phyloP scores from a whole-genome alignment of 2,888 invertebrate genomes.

The Tachina fera region DNA sequence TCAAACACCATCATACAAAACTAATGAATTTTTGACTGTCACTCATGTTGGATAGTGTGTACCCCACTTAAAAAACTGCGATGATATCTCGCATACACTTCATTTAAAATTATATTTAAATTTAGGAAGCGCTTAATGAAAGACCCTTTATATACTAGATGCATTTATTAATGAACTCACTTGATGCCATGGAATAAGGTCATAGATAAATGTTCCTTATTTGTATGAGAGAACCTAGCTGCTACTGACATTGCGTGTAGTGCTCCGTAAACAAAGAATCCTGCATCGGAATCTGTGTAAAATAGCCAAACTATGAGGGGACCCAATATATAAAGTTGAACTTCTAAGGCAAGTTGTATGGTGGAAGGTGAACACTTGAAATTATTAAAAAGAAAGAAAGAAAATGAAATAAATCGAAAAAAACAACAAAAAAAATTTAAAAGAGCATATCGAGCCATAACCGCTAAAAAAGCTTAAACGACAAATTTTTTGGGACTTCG shows the following conservation, averaged over 20 bases:
- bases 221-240: constrained; percentile 86
- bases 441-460: too few relatives aligned
- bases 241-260: constrained; percentile 86
- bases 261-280: constrained; percentile 84
- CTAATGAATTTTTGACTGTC: too few relatives aligned
- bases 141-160: too few relatives aligned
- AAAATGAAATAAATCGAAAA: not conserved
- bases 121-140: too few relatives aligned
- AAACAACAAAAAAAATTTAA: too few relatives aligned
- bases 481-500: too few relatives aligned
- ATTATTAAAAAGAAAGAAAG: not conserved
- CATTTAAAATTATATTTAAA: too few relatives aligned
- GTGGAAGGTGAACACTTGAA: constrained; percentile 89
- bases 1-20: too few relatives aligned
- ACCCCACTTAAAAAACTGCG: too few relatives aligned
- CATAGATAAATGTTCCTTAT: constrained; percentile 86
- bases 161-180: constrained; percentile 81
- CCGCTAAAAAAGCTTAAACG: too few relatives aligned
- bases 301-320: constrained; percentile 87
- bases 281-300: constrained; percentile 84
- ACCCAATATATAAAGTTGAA: constrained; percentile 88
- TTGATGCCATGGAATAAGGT: constrained; percentile 88
- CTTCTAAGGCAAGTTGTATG: constrained; percentile 89
- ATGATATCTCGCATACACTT: too few relatives aligned
- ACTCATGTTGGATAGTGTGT: too few relatives aligned